Percentiles rank a stretch among this genome's conserved stretches.
phyloP scores from a whole-genome alignment of 2,113 vertebrate species.

The Ammodytes marinus region DNA sequence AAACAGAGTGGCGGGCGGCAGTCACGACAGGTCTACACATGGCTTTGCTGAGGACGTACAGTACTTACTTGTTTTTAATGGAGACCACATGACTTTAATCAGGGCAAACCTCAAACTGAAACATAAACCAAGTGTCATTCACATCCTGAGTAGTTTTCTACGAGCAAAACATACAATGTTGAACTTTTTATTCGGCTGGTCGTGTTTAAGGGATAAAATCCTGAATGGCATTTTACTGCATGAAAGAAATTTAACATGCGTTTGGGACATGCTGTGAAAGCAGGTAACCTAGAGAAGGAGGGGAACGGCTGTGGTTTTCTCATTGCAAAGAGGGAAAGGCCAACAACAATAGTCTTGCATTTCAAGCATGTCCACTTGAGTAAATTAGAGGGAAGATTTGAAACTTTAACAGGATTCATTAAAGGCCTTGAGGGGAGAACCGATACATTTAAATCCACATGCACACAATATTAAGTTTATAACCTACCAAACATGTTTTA shows the following conservation, averaged over 20 bases:
- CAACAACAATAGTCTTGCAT: constrained; percentile 15
- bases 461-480: neutral
- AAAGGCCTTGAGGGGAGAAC: neutral
- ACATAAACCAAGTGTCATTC: neutral
- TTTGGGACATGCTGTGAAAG: constrained; percentile 1
- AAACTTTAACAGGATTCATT: neutral
- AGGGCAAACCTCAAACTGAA: constrained; percentile 14
- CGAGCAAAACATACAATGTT: neutral
- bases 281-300: neutral
- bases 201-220: constrained; percentile 1
- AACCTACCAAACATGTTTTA: neutral
- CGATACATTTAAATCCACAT: neutral
- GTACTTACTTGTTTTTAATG: neutral
- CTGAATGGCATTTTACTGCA: constrained; percentile 5
- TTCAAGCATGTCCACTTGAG: constrained; percentile 24
- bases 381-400: constrained; percentile 32
- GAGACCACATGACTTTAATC: constrained; percentile 26
- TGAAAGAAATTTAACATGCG: constrained; percentile 1
- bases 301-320: constrained; percentile 12
- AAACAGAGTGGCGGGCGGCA: constrained; percentile 34
- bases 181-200: constrained; percentile 1
- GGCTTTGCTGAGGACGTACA: neutral
- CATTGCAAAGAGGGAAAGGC: constrained; percentile 15
- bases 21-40: constrained; percentile 35
- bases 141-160: constrained; percentile 22